Evolutionary conservation across 1,140 invertebrate genomes (phyloP).

Genomic region (Acyrthosiphon pisum): DNA sequence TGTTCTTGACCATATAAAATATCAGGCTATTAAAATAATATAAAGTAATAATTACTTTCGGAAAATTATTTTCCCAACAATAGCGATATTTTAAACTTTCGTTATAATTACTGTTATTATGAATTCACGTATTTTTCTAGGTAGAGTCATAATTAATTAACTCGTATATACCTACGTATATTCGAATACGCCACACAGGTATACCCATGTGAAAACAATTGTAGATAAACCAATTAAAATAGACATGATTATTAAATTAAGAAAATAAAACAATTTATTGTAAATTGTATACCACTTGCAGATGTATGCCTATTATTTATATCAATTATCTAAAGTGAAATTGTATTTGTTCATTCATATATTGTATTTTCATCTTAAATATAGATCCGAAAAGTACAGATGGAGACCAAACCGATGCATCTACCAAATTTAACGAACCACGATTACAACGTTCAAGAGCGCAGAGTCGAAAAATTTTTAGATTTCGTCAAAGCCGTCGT

Average conservation of each 20-base stretch:
- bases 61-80: background rate
- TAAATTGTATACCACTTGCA: background rate
- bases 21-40: too few relatives aligned
- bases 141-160: background rate
- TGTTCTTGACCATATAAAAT: too few relatives aligned
- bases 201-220: background rate
- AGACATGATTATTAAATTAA: background rate
- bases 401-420: conserved; percentile 67
- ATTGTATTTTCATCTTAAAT: conserved; percentile 59
- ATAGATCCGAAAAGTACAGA: conserved; percentile 77
- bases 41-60: too few relatives aligned
- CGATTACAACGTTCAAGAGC: conserved; percentile 90
- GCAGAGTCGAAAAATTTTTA: conserved; percentile 92
- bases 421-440: conserved; percentile 69
- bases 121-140: background rate
- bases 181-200: background rate
- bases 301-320: background rate
- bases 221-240: background rate
- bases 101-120: background rate
- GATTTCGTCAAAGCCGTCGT: conserved; percentile 78
- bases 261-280: background rate
- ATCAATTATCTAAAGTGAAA: background rate
- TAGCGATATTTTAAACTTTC: background rate
- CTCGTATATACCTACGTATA: background rate
- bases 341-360: background rate